Evolutionary conservation across 2,113 vertebrate species (phyloP).

Genomic region (Sorex fumeus): DNA sequence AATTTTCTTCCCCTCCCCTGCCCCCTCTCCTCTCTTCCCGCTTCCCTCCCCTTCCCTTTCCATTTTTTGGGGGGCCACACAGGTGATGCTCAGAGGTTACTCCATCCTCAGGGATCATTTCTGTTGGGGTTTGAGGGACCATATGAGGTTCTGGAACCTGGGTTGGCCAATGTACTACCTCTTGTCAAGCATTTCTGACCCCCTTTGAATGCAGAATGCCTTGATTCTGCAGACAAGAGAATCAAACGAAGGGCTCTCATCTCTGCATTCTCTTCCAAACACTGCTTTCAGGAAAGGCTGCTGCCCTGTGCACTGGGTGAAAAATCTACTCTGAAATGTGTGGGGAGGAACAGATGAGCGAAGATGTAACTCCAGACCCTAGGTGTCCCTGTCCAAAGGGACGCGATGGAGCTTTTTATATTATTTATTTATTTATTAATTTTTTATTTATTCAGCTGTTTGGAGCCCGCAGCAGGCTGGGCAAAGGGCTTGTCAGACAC

Average conservation of each 20-base stretch:
- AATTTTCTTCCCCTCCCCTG: neutral
- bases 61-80: too few species aligned
- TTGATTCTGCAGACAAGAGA: neutral
- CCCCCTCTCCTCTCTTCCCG: too few species aligned
- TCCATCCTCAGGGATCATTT: too few species aligned
- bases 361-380: neutral
- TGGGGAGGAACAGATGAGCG: neutral
- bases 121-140: too few species aligned
- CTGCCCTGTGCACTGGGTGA: neutral
- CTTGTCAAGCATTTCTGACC: too few species aligned
- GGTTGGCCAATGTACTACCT: too few species aligned
- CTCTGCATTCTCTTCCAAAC: neutral
- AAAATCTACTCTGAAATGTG: neutral
- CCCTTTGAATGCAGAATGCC: neutral
- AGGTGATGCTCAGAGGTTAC: too few species aligned
- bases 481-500: conserved; percentile 61
- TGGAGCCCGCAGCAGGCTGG: neutral
- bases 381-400: neutral
- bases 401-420: neutral
- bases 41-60: too few species aligned
- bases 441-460: neutral
- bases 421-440: too few species aligned
- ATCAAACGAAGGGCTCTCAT: neutral
- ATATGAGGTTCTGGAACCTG: too few species aligned
- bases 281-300: neutral